Percentiles rank a stretch among this genome's conserved stretches.
phyloP scores from a whole-genome alignment of 2,888 invertebrate genomes.

The Hirtodrosophila duncani region DNA sequence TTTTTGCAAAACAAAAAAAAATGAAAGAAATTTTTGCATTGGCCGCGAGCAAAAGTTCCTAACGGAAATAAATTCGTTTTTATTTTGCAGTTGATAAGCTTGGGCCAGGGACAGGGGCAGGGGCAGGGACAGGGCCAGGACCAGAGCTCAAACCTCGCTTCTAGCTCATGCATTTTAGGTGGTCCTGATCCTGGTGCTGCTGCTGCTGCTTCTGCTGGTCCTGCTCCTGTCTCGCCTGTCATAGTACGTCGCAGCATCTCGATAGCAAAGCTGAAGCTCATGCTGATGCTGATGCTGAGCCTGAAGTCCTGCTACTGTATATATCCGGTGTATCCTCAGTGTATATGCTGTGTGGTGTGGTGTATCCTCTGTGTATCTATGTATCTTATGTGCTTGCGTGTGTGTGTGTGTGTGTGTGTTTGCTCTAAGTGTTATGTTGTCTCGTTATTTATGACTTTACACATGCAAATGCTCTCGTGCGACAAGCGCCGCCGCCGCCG shows the following conservation, averaged over 20 bases:
- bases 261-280: conserved; percentile 54
- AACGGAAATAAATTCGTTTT: conserved; percentile 67
- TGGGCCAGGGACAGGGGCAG: conserved; percentile 27
- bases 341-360: conserved; percentile 18
- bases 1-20: too few relatives aligned
- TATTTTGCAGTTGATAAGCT: conserved; percentile 70
- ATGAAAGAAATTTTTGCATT: conserved; percentile 68
- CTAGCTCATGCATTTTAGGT: conserved; percentile 59
- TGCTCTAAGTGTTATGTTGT: conserved; percentile 65
- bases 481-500: conserved; percentile 55
- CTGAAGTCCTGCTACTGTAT: too few relatives aligned
- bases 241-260: conserved; percentile 59
- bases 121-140: conserved; percentile 21
- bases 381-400: conserved; percentile 28
- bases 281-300: too few relatives aligned
- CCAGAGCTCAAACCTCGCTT: conserved; percentile 23
- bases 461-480: conserved; percentile 73
- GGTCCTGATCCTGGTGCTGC: too few relatives aligned
- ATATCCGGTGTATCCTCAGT: conserved; percentile 17
- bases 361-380: conserved; percentile 7
- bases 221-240: too few relatives aligned
- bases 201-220: too few relatives aligned
- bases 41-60: conserved; percentile 69
- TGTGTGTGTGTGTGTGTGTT: conserved; percentile 11
- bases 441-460: conserved; percentile 75